Evolutionary conservation across 2,888 invertebrate species (phyloP), one percentile per base, ranked within the genome.

Genomic region (Plebejus anna): DNA sequence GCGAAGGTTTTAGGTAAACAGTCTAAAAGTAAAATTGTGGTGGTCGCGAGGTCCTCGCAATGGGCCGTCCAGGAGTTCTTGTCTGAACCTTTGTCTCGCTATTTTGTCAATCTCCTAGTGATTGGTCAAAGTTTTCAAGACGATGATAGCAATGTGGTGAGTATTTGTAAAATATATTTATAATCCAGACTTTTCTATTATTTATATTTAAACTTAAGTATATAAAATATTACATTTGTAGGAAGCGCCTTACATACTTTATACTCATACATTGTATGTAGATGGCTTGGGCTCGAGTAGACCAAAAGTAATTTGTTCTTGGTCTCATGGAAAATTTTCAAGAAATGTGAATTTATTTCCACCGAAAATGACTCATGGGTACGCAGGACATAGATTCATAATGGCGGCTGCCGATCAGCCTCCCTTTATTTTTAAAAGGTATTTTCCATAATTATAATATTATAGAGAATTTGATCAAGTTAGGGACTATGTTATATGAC

Each of bases 21-120:
- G 83, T 94, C 94, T 1, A 88, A 91, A 0, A 95, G 95, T 80
- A 96, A 95, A 83, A 95, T 97, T 0, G 90, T 97, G 0, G 86
- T 97, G 1, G 91, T 97, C 0, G 95, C 97, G 0, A 93, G 95
- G 81, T 96, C 96, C 1, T 95, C 96, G 0, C 96, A 96, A 82
- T 97, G 97, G 97, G 95, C 96, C 42, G 95, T 97, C 0, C 95
- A 96, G 77, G 96, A 97, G 82, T 97, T 96, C 88, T 85, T 97
- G 28, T 88, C 94, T 0, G 95, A 95, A 36, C 90, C 95, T 75
- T 79, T 89, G 2, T 96, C 97, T 0, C 95, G 96, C 82, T 94
- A 94, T 84, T 96, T 97, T 83, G 94, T 96, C 0, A 96, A 97
- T 90, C 89, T 97, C 51, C 88, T 97, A 76, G 94, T 97, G 0